These are phyloP conservation scores for Coregonus suidteri DNA, from an alignment of 2,797 vertebrate species.

Conservation along the genomic window DNA sequence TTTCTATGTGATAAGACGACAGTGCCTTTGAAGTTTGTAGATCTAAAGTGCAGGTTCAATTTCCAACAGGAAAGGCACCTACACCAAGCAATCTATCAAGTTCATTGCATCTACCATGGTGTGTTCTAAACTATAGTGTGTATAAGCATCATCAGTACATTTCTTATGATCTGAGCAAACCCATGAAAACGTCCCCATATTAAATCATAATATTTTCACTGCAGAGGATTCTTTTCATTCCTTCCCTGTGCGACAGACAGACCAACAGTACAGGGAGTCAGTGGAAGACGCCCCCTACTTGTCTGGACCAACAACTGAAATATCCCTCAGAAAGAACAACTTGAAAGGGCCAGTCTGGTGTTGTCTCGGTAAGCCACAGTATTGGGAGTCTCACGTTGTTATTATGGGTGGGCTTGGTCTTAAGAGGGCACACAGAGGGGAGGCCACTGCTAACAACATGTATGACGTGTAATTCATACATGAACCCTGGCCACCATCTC, in stretches of 20 bases:
- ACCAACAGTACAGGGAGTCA: neutral
- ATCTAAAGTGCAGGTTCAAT: conserved; percentile 16
- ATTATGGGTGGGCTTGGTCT: neutral
- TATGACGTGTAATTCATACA: too few species aligned
- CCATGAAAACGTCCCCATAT: neutral
- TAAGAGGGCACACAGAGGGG: neutral
- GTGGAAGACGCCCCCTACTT: neutral
- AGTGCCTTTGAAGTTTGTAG: conserved; percentile 52
- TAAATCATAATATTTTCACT: neutral
- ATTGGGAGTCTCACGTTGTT: neutral
- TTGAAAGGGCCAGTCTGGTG: neutral
- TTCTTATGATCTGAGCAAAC: neutral
- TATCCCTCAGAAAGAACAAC: neutral
- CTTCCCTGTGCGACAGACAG: neutral
- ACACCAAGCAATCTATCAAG: conserved; percentile 2
- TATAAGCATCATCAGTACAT: neutral
- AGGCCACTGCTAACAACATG: neutral
- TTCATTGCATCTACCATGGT: conserved; percentile 3
- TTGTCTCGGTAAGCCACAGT: neutral
- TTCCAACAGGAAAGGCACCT: conserved; percentile 23
- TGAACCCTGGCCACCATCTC: too few species aligned
- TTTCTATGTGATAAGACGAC: conserved; percentile 45
- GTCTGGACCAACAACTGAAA: neutral
- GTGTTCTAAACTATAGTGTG: too few species aligned
- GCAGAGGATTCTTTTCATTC: neutral